Evolutionary conservation across 1,140 invertebrate species (phyloP).

Genomic region (Halictus rubicundus): DNA sequence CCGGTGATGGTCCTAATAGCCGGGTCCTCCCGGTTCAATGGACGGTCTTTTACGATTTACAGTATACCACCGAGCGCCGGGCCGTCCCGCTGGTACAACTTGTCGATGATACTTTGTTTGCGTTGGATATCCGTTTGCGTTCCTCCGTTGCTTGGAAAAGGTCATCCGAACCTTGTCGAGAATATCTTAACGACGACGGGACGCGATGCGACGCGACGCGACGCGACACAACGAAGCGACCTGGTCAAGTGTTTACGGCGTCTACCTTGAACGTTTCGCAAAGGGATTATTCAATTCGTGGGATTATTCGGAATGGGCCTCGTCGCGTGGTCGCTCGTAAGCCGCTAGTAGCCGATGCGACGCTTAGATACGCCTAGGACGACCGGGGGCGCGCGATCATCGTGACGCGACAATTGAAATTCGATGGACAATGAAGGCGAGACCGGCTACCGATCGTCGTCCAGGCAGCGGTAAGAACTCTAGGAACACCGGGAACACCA

Average conservation of each 20-base stretch:
- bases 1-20: slow-evolving; percentile 77
- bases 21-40: slow-evolving; percentile 66
- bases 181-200: slow-evolving; percentile 12
- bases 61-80: slow-evolving; percentile 53
- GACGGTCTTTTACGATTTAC: slow-evolving; percentile 68
- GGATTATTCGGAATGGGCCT: background rate
- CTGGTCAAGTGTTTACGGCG: slow-evolving; percentile 1
- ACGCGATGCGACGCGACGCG: too few species aligned
- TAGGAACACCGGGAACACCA: too few species aligned
- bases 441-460: background rate
- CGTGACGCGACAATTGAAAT: background rate
- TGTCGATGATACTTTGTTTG: slow-evolving; percentile 53
- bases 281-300: slow-evolving; percentile 21
- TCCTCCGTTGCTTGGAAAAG: slow-evolving; percentile 6
- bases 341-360: too few species aligned
- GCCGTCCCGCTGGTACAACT: slow-evolving; percentile 26
- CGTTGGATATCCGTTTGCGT: slow-evolving; percentile 6
- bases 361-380: too few species aligned
- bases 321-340: too few species aligned
- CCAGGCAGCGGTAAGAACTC: background rate
- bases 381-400: background rate
- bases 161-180: background rate
- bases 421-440: background rate
- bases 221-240: too few species aligned
- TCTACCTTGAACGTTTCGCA: background rate